A percentile compares a stretch with the other conserved stretches of the same genome.
Conservation (phyloP, 2,888 invertebrate species). For the Laspeyria flexula region DNA sequence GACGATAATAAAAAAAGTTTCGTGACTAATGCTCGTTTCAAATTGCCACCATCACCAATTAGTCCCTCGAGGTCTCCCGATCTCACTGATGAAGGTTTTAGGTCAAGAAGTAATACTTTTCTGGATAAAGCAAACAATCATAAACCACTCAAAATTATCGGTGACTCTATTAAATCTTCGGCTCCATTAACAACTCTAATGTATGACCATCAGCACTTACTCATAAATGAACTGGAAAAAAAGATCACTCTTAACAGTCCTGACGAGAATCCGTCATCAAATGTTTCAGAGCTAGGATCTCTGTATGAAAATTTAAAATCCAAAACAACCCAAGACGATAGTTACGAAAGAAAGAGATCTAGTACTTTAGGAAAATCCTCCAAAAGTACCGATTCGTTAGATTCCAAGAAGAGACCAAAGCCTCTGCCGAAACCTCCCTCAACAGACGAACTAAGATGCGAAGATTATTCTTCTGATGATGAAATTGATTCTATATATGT, state of each 20-base stretch:
- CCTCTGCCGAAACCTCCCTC: conserved; percentile 47
- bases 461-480: conserved; percentile 10
- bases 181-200: conserved; percentile 10
- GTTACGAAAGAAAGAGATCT: conserved; percentile 15
- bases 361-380: conserved; percentile 20
- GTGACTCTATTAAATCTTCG: conserved; percentile 19
- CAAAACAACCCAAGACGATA: neutral
- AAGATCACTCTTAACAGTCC: conserved; percentile 3
- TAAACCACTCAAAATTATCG: conserved; percentile 27
- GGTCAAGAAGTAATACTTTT: conserved; percentile 43
- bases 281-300: neutral
- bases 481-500: conserved; percentile 25
- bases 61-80: conserved; percentile 15
- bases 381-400: neutral
- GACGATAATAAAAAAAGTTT: conserved; percentile 26
- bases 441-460: conserved; percentile 7
- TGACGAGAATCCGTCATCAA: neutral
- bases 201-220: conserved; percentile 20
- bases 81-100: conserved; percentile 21
- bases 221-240: conserved; percentile 36
- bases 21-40: conserved; percentile 46
- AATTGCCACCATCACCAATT: conserved; percentile 39
- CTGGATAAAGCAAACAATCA: conserved; percentile 4
- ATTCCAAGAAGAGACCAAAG: conserved; percentile 48
- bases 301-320: conserved; percentile 11